A percentile compares a stretch with the other conserved stretches of the same genome.
Evolutionary conservation across 2,797 vertebrate genomes (phyloP).

Genomic region (Macroramphosus scolopax): DNA sequence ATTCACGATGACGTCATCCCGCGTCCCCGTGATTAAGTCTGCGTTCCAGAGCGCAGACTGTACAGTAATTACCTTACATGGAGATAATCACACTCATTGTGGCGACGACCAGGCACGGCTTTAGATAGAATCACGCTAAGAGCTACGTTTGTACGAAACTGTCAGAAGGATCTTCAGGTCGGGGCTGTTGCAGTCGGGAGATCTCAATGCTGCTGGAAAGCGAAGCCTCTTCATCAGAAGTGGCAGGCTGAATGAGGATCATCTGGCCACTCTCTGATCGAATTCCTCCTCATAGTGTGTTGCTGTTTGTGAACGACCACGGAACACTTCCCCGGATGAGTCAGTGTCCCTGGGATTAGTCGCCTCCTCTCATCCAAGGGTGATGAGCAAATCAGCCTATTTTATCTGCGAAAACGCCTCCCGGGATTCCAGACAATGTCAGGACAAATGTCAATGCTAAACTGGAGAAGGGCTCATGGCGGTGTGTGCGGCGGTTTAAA

Average conservation of each 20-base stretch:
- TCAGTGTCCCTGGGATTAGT: conserved; percentile 49
- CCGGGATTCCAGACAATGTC: conserved; percentile 55
- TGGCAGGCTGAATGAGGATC: conserved; percentile 65
- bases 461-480: conserved; percentile 27
- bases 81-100: conserved; percentile 54
- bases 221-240: conserved; percentile 64
- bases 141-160: conserved; percentile 49
- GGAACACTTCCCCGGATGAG: conserved; percentile 50
- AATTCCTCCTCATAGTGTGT: conserved; percentile 54
- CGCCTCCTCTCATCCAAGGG: conserved; percentile 57
- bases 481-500: too few relatives aligned
- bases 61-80: conserved; percentile 53
- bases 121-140: conserved; percentile 38
- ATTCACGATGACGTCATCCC: too few relatives aligned
- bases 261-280: conserved; percentile 63
- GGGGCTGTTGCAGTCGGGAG: conserved; percentile 25
- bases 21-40: conserved; percentile 59
- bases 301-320: conserved; percentile 50
- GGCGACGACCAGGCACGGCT: too few relatives aligned
- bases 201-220: conserved; percentile 29
- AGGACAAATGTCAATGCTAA: conserved; percentile 54
- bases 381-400: conserved; percentile 57
- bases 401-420: conserved; percentile 60
- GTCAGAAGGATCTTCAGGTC: conserved; percentile 33
- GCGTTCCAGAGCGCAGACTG: conserved; percentile 41